phyloP scores from a whole-genome alignment of 2,888 invertebrate species.

The Scaptomyza parva region DNA sequence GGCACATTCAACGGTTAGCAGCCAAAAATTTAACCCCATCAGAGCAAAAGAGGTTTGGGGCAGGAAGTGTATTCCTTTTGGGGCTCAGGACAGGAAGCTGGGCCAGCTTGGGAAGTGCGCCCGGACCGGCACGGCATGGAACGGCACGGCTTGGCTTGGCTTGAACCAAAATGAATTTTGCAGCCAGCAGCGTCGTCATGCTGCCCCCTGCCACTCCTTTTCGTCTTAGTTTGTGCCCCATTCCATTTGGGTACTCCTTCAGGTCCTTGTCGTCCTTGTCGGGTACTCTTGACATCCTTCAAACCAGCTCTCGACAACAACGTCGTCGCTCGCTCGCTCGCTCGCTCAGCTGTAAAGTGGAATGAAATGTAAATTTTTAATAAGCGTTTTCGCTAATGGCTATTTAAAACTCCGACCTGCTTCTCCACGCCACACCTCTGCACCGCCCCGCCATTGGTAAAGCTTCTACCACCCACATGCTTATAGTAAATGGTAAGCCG shows the following conservation, averaged over 20 bases:
- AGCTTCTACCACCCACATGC: conserved; percentile 31
- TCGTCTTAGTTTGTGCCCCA: not conserved
- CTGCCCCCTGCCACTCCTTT: not conserved
- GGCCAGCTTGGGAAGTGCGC: conserved; percentile 57
- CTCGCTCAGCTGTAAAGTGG: conserved; percentile 78
- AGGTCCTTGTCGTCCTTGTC: conserved; percentile 17
- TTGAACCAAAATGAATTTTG: conserved; percentile 58
- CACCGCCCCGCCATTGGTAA: not conserved
- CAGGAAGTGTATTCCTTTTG: not conserved
- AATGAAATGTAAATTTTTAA: conserved; percentile 84
- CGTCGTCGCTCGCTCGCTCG: conserved; percentile 60
- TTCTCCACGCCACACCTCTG: conserved; percentile 10
- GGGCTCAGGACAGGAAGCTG: conserved; percentile 39
- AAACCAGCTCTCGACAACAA: conserved; percentile 29
- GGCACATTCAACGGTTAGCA: conserved; percentile 21
- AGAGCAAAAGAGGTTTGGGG: not conserved
- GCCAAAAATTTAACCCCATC: conserved; percentile 51
- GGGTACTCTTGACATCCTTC: conserved; percentile 37
- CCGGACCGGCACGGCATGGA: too few species aligned
- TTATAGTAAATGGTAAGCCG: conserved; percentile 41
- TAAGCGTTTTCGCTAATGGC: conserved; percentile 84
- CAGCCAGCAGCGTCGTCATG: conserved; percentile 44
- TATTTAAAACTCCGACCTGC: conserved; percentile 80
- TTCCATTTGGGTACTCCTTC: conserved; percentile 14
- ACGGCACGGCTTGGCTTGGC: too few species aligned